Percentiles rank a stretch among this genome's conserved stretches.
phyloP scores from a whole-genome alignment of 2,797 vertebrate species.

The Ispidina lecontei region DNA sequence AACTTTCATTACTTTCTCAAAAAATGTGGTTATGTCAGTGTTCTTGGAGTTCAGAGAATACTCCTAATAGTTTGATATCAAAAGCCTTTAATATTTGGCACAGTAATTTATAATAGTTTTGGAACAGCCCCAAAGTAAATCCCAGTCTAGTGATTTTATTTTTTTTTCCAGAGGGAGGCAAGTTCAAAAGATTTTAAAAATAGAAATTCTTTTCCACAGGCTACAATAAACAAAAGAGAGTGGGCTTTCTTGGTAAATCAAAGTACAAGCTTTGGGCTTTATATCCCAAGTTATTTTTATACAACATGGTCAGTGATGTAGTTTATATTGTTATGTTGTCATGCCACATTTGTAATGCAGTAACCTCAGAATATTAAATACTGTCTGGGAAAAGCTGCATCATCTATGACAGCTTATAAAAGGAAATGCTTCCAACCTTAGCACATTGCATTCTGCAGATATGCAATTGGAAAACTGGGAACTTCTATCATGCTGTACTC shows the following conservation, averaged over 20 bases:
- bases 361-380: not conserved
- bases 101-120: not conserved
- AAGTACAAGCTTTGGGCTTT: not conserved
- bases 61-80: not conserved
- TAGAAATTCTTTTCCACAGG: not conserved
- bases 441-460: not conserved
- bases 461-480: not conserved
- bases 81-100: not conserved
- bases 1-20: not conserved
- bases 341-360: not conserved
- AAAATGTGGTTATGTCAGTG: not conserved
- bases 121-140: conserved; percentile 11
- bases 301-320: not conserved
- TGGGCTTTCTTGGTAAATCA: not conserved
- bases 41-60: not conserved
- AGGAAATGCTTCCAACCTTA: not conserved
- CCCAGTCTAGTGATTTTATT: not conserved
- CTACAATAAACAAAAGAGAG: conserved; percentile 5
- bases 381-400: not conserved
- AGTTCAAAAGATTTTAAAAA: conserved; percentile 35
- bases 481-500: not conserved
- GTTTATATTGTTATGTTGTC: not conserved
- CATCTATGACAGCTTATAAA: not conserved
- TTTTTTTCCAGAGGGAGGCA: not conserved
- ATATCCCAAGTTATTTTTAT: not conserved